Percentiles rank a stretch among this genome's conserved stretches.
Conservation (phyloP, 2,113 vertebrate genomes). For the Pterocles gutturalis region DNA sequence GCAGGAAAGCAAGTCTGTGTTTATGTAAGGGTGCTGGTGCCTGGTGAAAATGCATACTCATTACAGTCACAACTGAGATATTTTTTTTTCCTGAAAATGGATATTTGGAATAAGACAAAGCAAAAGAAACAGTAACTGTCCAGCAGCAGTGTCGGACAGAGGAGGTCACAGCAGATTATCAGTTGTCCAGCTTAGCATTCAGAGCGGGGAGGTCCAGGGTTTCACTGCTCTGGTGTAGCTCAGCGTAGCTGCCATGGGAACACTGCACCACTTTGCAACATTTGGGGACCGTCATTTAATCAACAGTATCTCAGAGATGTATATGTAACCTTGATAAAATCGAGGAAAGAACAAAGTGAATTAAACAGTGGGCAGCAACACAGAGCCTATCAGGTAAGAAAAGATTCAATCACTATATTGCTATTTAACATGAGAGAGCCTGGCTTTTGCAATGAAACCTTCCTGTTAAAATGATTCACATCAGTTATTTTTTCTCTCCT, state of each 20-base stretch:
- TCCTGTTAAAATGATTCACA: background rate
- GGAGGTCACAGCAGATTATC: background rate
- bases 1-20: background rate
- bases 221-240: background rate
- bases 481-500: background rate
- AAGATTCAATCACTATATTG: background rate
- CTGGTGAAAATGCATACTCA: background rate
- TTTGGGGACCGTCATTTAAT: background rate
- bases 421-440: background rate
- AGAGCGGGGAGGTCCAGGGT: background rate
- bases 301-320: background rate
- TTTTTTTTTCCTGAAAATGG: background rate
- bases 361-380: background rate
- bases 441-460: background rate
- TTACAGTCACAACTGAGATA: background rate
- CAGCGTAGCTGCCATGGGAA: background rate
- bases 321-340: background rate
- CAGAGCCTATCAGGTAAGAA: background rate
- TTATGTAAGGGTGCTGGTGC: background rate
- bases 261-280: background rate
- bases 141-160: background rate
- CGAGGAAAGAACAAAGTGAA: background rate
- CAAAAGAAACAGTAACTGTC: background rate
- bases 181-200: accelerated
- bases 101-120: background rate